These are phyloP conservation scores for Porites rus DNA, from an alignment of 92 coral and sea anemone species.

Conservation along the genomic window DNA sequence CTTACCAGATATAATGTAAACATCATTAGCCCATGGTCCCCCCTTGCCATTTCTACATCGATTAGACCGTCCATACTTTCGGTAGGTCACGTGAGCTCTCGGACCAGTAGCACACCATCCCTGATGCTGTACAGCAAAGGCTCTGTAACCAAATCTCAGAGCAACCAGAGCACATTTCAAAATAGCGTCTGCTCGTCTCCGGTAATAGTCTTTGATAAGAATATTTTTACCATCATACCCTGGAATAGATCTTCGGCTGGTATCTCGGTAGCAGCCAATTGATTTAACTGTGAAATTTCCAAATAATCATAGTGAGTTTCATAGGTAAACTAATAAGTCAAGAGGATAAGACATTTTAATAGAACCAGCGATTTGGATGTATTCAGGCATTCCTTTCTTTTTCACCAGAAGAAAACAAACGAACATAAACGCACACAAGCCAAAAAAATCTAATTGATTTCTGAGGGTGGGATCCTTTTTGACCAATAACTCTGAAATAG, in stretches of 20 bases:
- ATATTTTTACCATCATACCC: slow-evolving; percentile 33
- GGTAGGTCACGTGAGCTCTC: slow-evolving; percentile 65
- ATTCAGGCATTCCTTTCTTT: too few relatives aligned
- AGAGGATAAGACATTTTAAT: too few relatives aligned
- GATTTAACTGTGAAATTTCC: slow-evolving; percentile 10
- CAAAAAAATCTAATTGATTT: too few relatives aligned
- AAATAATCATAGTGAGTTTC: background rate
- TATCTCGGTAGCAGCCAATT: slow-evolving; percentile 36
- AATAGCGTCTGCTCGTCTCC: slow-evolving; percentile 50
- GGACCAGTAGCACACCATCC: slow-evolving; percentile 68
- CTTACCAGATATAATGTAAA: slow-evolving; percentile 44
- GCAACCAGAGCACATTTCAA: slow-evolving; percentile 43
- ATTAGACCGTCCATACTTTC: slow-evolving; percentile 60
- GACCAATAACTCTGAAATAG: too few relatives aligned
- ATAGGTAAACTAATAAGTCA: too few relatives aligned
- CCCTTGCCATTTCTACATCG: slow-evolving; percentile 67
- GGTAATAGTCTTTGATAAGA: slow-evolving; percentile 26
- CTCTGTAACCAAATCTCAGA: slow-evolving; percentile 18
- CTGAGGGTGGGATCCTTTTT: too few relatives aligned
- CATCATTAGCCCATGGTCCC: slow-evolving; percentile 72
- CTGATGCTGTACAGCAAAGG: slow-evolving; percentile 62
- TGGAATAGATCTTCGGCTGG: slow-evolving; percentile 39
- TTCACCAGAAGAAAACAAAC: too few relatives aligned
- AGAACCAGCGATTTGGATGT: too few relatives aligned
- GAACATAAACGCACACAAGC: too few relatives aligned